Percentiles rank a stretch among this genome's conserved stretches.
phyloP scores from a whole-genome alignment of 2,888 invertebrate genomes.

The Tanytarsus gracilentus region DNA sequence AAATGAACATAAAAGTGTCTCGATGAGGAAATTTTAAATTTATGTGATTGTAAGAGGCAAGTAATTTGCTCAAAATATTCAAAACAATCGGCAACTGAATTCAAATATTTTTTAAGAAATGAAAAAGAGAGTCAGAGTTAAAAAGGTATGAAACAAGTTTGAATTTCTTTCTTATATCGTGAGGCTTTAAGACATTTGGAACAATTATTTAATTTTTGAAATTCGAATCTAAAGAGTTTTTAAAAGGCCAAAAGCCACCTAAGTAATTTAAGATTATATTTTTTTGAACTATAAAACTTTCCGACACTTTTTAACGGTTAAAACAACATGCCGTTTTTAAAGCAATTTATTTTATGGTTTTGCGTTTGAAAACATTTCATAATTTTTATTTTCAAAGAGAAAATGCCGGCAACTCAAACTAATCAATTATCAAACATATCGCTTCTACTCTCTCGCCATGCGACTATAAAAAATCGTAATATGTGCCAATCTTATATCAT shows the following conservation, averaged over 20 bases:
- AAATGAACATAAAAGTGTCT: not conserved
- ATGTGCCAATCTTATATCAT: too few relatives aligned
- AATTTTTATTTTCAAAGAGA: not conserved
- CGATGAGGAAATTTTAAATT: not conserved
- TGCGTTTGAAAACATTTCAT: constrained; percentile 12
- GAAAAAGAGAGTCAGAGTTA: not conserved
- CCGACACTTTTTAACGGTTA: not conserved
- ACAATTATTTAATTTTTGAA: not conserved
- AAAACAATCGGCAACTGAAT: not conserved
- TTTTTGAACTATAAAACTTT: not conserved
- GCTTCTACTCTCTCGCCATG: too few relatives aligned
- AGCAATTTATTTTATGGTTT: constrained; percentile 4
- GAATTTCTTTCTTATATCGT: not conserved
- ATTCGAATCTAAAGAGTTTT: not conserved
- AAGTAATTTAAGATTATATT: not conserved
- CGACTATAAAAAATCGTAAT: too few relatives aligned
- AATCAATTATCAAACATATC: too few relatives aligned
- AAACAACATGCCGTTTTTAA: not conserved
- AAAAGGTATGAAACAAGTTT: not conserved
- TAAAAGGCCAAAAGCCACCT: not conserved
- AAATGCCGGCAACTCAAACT: not conserved
- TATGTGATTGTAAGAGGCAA: not conserved
- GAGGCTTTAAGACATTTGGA: not conserved
- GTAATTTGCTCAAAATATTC: not conserved
- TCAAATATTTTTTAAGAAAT: not conserved